A percentile compares a stretch with the other conserved stretches of the same genome.
These are phyloP conservation scores for Poecilobothrus nobilitatus DNA, from an alignment of 2,888 invertebrate genomes.

Conservation along the genomic window DNA sequence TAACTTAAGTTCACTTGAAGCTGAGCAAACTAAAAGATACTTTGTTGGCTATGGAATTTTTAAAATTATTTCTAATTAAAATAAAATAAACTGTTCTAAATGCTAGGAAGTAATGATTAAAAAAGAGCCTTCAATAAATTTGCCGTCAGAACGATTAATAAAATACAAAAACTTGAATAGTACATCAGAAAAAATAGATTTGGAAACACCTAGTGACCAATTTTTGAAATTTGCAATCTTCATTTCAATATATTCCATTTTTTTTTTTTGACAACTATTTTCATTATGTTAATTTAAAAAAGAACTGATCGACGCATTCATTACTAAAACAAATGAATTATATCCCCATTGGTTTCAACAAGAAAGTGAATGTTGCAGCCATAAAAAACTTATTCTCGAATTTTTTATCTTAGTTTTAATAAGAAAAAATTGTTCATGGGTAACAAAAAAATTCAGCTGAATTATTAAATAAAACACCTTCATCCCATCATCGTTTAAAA, in stretches of 20 bases:
- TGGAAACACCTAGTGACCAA: neutral
- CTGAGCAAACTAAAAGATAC: too few species aligned
- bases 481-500: neutral
- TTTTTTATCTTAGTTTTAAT: too few species aligned
- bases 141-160: neutral
- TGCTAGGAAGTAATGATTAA: neutral
- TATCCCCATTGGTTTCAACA: neutral
- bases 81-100: neutral
- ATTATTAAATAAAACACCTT: neutral
- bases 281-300: neutral
- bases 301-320: neutral
- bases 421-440: neutral
- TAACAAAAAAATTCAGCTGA: neutral
- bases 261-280: too few species aligned
- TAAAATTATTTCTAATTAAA: too few species aligned
- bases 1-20: neutral
- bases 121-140: neutral
- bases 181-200: neutral
- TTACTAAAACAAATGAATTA: neutral
- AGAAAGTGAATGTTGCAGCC: too few species aligned
- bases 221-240: neutral
- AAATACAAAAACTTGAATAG: neutral
- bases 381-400: too few species aligned
- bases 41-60: too few species aligned
- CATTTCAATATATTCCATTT: too few species aligned